These are phyloP conservation scores for Diarsia mendica DNA, from an alignment of 2,888 invertebrate species.

Conservation along the genomic window DNA sequence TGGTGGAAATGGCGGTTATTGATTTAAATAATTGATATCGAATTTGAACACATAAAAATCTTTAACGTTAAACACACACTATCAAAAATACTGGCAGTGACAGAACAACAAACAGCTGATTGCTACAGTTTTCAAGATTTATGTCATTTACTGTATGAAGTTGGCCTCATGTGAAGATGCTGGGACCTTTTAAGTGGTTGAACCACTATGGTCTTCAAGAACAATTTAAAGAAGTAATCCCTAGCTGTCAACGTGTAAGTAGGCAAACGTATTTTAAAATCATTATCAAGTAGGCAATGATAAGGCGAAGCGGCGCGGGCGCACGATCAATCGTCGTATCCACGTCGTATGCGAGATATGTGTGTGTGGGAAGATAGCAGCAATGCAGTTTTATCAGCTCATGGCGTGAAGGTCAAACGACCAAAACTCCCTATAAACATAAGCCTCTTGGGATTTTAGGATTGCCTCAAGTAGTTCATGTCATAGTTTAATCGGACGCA, in stretches of 20 bases:
- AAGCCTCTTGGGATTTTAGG: conserved; percentile 76
- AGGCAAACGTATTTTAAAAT: conserved; percentile 85
- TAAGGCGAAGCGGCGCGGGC: conserved; percentile 76
- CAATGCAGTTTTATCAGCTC: conserved; percentile 83
- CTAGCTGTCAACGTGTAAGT: conserved; percentile 80
- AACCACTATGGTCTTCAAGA: conserved; percentile 29
- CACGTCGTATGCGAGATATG: conserved; percentile 77
- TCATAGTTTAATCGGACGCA: conserved; percentile 67
- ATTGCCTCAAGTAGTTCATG: conserved; percentile 72
- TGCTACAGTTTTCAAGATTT: background rate
- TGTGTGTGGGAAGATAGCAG: conserved; percentile 76
- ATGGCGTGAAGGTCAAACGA: conserved; percentile 79
- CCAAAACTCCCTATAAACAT: conserved; percentile 74
- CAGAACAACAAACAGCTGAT: background rate
- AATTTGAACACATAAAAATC: background rate
- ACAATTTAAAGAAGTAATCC: conserved; percentile 73
- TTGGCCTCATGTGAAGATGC: conserved; percentile 3
- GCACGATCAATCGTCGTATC: conserved; percentile 84
- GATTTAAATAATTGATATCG: background rate
- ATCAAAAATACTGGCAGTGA: background rate
- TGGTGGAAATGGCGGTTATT: background rate
- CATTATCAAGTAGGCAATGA: conserved; percentile 84
- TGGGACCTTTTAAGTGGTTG: conserved; percentile 20
- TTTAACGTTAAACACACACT: background rate
- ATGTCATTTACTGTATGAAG: conserved; percentile 9